phyloP scores from a whole-genome alignment of 2,888 invertebrate genomes.

The Dioctria rufipes region DNA sequence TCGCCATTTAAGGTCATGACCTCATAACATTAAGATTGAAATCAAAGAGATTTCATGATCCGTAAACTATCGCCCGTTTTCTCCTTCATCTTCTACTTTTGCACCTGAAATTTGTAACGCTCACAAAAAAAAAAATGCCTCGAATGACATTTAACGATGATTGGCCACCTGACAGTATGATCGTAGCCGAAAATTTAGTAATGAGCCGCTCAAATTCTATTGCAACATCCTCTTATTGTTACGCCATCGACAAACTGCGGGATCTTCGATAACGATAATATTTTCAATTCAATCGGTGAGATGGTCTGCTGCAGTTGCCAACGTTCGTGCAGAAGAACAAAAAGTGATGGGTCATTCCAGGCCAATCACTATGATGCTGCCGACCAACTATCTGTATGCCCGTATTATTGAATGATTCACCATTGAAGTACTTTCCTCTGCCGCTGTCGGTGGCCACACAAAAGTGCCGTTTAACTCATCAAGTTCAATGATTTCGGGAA shows the following conservation, averaged over 20 bases:
- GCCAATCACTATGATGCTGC: background rate
- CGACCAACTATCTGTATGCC: conserved; percentile 16
- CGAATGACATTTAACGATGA: conserved; percentile 19
- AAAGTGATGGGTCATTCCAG: conserved; percentile 20
- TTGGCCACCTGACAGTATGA: conserved; percentile 8
- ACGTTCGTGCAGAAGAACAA: background rate
- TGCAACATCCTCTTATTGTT: conserved; percentile 22
- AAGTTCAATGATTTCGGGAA: conserved; percentile 35
- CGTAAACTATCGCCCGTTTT: too few species aligned
- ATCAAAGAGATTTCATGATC: too few species aligned
- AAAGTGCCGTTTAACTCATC: background rate
- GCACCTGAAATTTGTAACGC: too few species aligned
- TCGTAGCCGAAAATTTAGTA: conserved; percentile 25
- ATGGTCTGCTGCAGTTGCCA: background rate
- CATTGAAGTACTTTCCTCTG: background rate
- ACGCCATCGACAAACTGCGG: background rate
- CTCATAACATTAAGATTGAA: too few species aligned
- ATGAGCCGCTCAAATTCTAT: background rate
- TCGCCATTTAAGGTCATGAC: too few species aligned
- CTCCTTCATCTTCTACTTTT: too few species aligned
- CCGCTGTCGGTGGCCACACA: background rate
- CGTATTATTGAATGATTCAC: conserved; percentile 10
- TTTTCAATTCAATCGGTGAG: conserved; percentile 10
- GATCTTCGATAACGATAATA: background rate
- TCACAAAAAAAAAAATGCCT: too few species aligned